Percentiles rank a stretch among this genome's conserved stretches.
phyloP scores from a whole-genome alignment of 2,888 invertebrate genomes.

The Drosophila mimica region DNA sequence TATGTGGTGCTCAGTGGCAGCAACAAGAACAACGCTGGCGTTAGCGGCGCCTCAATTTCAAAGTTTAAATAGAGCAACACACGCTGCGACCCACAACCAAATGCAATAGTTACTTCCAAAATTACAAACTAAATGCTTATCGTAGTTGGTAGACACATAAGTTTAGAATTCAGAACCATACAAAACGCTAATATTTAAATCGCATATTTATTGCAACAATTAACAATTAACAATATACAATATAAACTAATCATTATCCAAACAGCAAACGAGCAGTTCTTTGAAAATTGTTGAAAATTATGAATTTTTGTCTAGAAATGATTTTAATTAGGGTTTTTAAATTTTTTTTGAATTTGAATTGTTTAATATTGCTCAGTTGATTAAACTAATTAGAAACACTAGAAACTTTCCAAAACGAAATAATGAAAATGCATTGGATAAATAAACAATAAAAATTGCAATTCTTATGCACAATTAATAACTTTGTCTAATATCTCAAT shows the following conservation, averaged over 20 bases:
- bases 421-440: background rate
- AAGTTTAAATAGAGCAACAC: slow-evolving; percentile 80
- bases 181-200: slow-evolving; percentile 11
- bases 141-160: slow-evolving; percentile 44
- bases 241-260: background rate
- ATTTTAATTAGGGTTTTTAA: background rate
- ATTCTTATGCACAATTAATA: slow-evolving; percentile 3
- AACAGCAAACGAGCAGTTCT: background rate
- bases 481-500: background rate
- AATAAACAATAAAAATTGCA: slow-evolving; percentile 1
- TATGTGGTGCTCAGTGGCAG: slow-evolving; percentile 96
- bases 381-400: background rate
- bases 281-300: background rate
- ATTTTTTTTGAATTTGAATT: background rate
- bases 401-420: background rate
- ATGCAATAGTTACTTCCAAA: slow-evolving; percentile 77
- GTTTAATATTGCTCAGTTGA: background rate
- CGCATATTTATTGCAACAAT: slow-evolving; percentile 18
- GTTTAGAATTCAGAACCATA: slow-evolving; percentile 39
- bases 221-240: slow-evolving; percentile 20
- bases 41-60: slow-evolving; percentile 82
- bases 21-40: slow-evolving; percentile 87
- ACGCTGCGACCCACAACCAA: slow-evolving; percentile 57
- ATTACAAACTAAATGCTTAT: slow-evolving; percentile 53
- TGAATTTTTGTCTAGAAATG: background rate